Base-by-base conservation (phyloP, 2,888 invertebrate genomes). In the Pammene fasciana region DNA sequence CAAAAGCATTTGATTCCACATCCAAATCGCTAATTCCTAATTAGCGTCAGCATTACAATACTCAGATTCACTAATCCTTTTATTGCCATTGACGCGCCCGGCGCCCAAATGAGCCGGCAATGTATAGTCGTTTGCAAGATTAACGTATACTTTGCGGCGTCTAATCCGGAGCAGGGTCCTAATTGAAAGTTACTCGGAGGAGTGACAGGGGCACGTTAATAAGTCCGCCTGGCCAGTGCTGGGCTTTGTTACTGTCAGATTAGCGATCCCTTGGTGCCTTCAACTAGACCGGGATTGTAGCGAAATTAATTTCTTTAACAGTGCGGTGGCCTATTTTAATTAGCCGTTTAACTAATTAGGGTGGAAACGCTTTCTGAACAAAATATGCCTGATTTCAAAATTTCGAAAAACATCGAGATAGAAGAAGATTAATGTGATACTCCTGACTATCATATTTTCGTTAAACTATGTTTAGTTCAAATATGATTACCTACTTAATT, bases 231-330 rank as follows among this genome's bases (percentile, higher is more conserved):
- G 73, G 72, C 71, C 65, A 65, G 72, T 72, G 76, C 77, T 82
- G 80, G 79, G 81, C 82, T 83, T 79, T 81, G 83, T 86, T 82
- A 74, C 78, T 86, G 85, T 85, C 85, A 82, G 85, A 85, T 85
- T 85, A 85, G 76, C 81, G 77, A 72, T 82, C 84, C 83, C 84
- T 75, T 74, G 79, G 80, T 80, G 79, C 81, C 79, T 79, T 79
- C 73, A 71, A 78, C 78, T 80, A 77, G 76, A 77, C 81, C 52
- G 57, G 64, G 68, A 70, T 70, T 70, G 60, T 61, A 70, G 68
- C 57, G 60, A 70, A 66, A 66, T 65, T 55, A 66, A 61, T 70
- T 70, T 70, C 70, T 68, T 65, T 68, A 68, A 50, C 62, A 70
- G 36, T 65, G 54, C 16, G 70, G 54, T 52, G 45, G 65, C 36